Base-by-base conservation (phyloP, 2,113 vertebrate species). In the sheep (Ovis aries) region DNA sequence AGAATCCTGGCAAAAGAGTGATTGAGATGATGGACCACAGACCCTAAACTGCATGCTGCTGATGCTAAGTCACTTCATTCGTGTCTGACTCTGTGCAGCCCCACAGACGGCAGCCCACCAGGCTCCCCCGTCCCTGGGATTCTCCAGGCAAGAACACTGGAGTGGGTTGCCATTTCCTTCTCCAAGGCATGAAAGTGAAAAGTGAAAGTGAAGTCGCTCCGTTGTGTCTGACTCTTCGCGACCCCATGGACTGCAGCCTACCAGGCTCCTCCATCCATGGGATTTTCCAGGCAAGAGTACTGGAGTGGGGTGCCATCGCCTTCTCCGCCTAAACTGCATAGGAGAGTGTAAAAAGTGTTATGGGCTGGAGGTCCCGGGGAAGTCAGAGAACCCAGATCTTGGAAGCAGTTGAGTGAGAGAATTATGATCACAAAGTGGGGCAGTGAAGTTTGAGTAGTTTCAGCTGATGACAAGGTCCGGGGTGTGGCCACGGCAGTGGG, bases 381-480 rank as follows among this genome's bases (percentile, higher is more conserved):
- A 93, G 36, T 86, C 52, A 90, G 45, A 91, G 45, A 80, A 71
- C 64, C 53, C 55, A 3, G 53, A 45, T 59, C 77, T 89, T 77
- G 7, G 29, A 87, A 92, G 82, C 17, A 85, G n/a, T 64, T 94
- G 50, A 50, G 62, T 43, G 78, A 95, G 36, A 71, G 13, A 86
- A 23, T 90, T 90, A 52, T 64, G 53, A 78, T 91, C 62, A 85
- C 52, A 48, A 92, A 81, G 27, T 94, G n/a, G 57, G 60, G 12
- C 84, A 25, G 93, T 91, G 88, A 88, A 36, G 19, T 43, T 93
- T 91, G 67, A 85, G 21, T 93, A 78, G 81, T 71, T 96, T 31
- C 74, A 45, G 21, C 14, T 80, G 23, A 92, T 60, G 85, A 36
- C 52, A 33, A 84, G 67, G 52, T 50, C 40, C 27, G 36, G 16